Base-by-base conservation (phyloP, 2,113 vertebrate genomes). In the Scophthalmus maximus region DNA sequence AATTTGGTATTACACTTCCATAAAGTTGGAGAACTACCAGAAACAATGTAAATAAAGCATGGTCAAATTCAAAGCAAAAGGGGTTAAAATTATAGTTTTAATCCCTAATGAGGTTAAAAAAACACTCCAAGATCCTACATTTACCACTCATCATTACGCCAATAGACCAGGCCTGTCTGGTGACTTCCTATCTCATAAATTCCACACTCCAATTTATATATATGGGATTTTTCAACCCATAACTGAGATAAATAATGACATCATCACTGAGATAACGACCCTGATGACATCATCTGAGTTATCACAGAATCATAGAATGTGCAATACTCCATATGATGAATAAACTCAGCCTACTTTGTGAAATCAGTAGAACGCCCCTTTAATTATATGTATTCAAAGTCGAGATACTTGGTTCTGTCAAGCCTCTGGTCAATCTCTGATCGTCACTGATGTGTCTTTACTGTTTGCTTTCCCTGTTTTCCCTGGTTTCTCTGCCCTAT, bases 401-500 rank as follows among this genome's bases (percentile, higher is more conserved):
- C 10, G 1, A 64, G 18, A 51, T 32, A 30, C 22, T 15, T 5
- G 34, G 7, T 17, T 59, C 18, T 27, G n/a, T 67, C 2, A 44
- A 46, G 18, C 23, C 10, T n/a, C 6, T 11, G 23, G 22, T 17
- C 18, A 42, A 42, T 57, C n/a, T 32, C 2, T 32, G 27, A 69
- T 5, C 49, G 25, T 11, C 9, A 25, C 49, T 9, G 25, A 5
- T 15, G 2, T 12, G 5, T 25, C n/a, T 32, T 29, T 52, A 12
- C 34, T 18, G 47, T 42, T 27, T 40, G 23, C 62, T 26, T 8
- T 23, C 20, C 14, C 32, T 2, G 4, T 38, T 53, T 27, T 9
- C 58, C 40, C 36, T 27, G 18, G 46, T 56, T 27, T 9, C 47
- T 25, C 50, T 18, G 58, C 42, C 66, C 64, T 14, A 25, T 68